Base-by-base conservation (phyloP, 2,888 invertebrate genomes). In the Crossocerus cetratus region DNA sequence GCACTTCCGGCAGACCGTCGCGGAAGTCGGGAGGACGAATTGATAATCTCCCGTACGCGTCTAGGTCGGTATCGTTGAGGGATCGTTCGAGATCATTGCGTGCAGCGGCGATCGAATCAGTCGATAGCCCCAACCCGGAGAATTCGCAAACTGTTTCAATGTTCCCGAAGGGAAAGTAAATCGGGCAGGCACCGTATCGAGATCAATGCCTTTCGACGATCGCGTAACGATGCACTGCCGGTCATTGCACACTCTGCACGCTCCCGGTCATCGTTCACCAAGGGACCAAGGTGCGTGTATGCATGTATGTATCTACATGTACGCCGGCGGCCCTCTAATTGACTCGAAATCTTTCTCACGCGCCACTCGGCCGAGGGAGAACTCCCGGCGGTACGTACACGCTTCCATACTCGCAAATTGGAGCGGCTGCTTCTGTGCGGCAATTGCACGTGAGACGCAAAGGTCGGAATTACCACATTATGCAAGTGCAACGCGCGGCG, bases 131-230 rank as follows among this genome's bases (percentile, higher is more conserved):
- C 14, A 32, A n/a, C n/a, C 8, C 3, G 8, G 32, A 32, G 32
- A 8, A 16, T 20, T 55, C 16, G 14, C 62, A 71, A 13, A 45
- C 13, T 56, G n/a, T 62, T 13, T 18, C 65, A 58, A n/a, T 68
- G 49, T 65, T 53, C 58, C 68, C 71, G 43, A 67, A 60, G 67
- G 70, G 76, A 73, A 74, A 73, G 67, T 69, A 71, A 76, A 78
- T 71, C 53, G 56, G 32, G 21, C 45, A 68, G 54, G n/a, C 53
- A 59, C 58, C 23, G 43, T 65, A 68, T 72, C 57, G 69, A 58
- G 59, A 79, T 72, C 70, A 55, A 68, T 70, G 66, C 64, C 72
- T 78, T 74, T 54, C 59, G 23, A 67, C 16, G 64, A 71, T 69
- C 69, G 57, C 60, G 32, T 69, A 76, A 76, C 54, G 65, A 67